Base-by-base conservation (phyloP, 1,140 invertebrate species). In the Anagrus nilaparvatae region DNA sequence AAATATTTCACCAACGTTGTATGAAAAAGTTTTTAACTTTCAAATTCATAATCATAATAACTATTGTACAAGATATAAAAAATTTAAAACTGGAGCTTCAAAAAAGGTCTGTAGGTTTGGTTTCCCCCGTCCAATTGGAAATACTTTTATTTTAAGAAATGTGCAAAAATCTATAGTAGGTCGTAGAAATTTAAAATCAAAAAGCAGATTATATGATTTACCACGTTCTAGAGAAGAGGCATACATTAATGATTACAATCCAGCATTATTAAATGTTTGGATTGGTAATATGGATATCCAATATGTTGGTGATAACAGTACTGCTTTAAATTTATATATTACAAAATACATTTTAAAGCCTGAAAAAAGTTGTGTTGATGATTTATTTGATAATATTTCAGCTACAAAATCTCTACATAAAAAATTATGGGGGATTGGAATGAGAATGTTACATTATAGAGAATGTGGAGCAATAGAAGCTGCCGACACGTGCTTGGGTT, bases 391-490 rank as follows among this genome's bases (percentile, higher is more conserved):
- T 13, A 42, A 35, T 19, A 34, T 41, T 17, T n/a, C 36, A 37
- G 23, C 40, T 2, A 43, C 34, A 14, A 53, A 54, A 34, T 49
- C 46, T 6, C 31, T 54, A 9, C 19, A 16, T 16, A 50, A 34
- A 21, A 10, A 13, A 24, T 36, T 58, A 19, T 55, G 54, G 48
- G 52, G 47, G 40, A 28, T 50, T 34, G 49, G 37, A 31, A 40
- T 56, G 40, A 45, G 52, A 5, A 24, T 35, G 12, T 46, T 61
- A 28, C 54, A 42, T 40, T 47, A 58, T 46, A 49, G 58, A 40
- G 56, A 62, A 47, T 58, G 54, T 46, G 55, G 56, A 20, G 50
- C 55, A 14, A 40, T 59, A 8, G 55, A 63, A 55, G 56, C 56
- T 25, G 51, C 51, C 14, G 58, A 61, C 41, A 58, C 52, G 18